Conservation (phyloP, 2,113 vertebrate species). For the Vidua chalybeata region DNA sequence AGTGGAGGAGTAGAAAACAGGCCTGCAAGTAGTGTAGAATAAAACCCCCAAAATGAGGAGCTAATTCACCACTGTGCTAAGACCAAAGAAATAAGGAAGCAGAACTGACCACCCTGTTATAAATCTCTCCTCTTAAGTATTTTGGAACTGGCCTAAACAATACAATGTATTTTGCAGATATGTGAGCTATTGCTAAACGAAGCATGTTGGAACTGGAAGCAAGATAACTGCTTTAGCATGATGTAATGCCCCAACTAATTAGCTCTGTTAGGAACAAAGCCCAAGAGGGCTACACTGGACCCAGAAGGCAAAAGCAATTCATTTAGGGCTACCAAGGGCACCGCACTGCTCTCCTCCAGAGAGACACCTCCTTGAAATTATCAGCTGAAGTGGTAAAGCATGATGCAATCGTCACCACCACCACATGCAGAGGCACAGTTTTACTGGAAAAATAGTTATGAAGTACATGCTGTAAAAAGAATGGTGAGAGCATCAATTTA, state of each 20-base stretch:
- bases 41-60: not conserved
- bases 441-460: not conserved
- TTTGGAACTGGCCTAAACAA: slow-evolving; percentile 31
- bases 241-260: not conserved
- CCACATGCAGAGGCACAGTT: not conserved
- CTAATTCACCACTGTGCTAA: not conserved
- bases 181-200: not conserved
- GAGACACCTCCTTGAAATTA: not conserved
- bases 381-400: not conserved
- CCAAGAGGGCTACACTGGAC: not conserved
- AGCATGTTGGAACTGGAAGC: not conserved
- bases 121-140: not conserved
- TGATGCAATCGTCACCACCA: not conserved
- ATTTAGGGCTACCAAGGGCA: not conserved
- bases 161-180: slow-evolving; percentile 30
- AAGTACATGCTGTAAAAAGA: not conserved
- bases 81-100: not conserved
- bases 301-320: not conserved
- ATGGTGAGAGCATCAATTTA: not conserved
- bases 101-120: not conserved
- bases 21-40: not conserved
- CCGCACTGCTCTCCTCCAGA: not conserved
- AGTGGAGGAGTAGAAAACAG: not conserved
- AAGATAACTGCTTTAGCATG: slow-evolving; percentile 23
- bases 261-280: not conserved